Percentiles rank a stretch among this genome's conserved stretches.
Conservation (phyloP, 2,797 vertebrate genomes). For the Protosalanx chinensis region DNA sequence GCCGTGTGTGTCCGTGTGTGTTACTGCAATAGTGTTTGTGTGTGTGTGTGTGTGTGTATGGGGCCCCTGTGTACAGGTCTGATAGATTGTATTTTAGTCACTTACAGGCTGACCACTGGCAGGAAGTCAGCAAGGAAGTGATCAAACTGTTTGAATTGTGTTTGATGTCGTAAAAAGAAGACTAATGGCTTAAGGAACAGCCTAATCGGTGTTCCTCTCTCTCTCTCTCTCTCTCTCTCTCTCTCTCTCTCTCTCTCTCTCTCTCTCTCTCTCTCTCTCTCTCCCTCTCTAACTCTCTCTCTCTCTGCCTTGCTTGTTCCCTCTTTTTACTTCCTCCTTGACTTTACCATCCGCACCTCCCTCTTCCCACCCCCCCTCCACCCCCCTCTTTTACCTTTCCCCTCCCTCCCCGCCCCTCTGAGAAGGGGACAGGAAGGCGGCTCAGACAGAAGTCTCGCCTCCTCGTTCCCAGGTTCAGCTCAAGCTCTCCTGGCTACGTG, state of each 20-base stretch:
- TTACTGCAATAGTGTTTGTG: too few relatives aligned
- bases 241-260: slow-evolving; percentile 6
- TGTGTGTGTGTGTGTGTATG: background rate
- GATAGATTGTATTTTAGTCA: background rate
- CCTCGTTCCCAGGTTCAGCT: slow-evolving; percentile 10
- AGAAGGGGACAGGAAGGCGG: slow-evolving; percentile 12
- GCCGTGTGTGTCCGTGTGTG: too few relatives aligned
- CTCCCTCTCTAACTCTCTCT: background rate
- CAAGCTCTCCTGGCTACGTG: slow-evolving; percentile 31
- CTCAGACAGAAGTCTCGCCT: slow-evolving; percentile 6
- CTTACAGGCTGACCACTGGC: background rate
- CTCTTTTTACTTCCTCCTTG: background rate
- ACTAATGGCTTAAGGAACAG: slow-evolving; percentile 25
- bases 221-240: background rate
- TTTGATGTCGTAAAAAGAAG: slow-evolving; percentile 39
- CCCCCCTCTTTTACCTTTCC: too few relatives aligned
- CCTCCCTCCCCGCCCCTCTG: background rate
- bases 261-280: background rate
- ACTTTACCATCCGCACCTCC: background rate
- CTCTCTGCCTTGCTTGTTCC: too few relatives aligned
- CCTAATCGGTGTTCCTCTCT: background rate
- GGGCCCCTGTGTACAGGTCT: background rate
- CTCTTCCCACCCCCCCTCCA: too few relatives aligned
- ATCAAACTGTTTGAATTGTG: slow-evolving; percentile 49
- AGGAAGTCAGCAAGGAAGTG: slow-evolving; percentile 40